Evolutionary conservation across 1,140 invertebrate species (phyloP).

Genomic region (Apolygus lucorum): DNA sequence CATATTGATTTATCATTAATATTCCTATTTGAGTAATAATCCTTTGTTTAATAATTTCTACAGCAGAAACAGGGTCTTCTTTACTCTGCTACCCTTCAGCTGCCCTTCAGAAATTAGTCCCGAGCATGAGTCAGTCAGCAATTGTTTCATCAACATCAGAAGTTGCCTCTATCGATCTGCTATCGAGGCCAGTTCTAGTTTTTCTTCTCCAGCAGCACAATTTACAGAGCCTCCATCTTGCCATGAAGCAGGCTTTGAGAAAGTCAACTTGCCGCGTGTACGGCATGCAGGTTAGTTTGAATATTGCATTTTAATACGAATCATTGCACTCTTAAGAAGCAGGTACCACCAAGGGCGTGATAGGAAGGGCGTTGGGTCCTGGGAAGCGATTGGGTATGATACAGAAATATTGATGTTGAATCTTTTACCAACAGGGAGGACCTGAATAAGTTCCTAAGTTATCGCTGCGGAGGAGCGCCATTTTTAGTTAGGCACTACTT

Average conservation of each 20-base stretch:
- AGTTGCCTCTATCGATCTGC: constrained; percentile 41
- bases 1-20: too few relatives aligned
- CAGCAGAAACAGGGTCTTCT: constrained; percentile 55
- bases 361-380: background rate
- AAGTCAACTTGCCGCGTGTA: constrained; percentile 79
- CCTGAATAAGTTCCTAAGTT: too few relatives aligned
- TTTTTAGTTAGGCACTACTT: too few relatives aligned
- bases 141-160: constrained; percentile 42
- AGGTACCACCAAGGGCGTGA: too few relatives aligned
- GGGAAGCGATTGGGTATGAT: too few relatives aligned
- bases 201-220: constrained; percentile 82
- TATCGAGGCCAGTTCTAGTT: constrained; percentile 62
- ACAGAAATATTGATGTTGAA: too few relatives aligned
- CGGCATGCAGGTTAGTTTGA: constrained; percentile 54
- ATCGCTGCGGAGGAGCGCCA: too few relatives aligned
- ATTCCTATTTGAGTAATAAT: too few relatives aligned
- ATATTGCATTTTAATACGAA: too few relatives aligned
- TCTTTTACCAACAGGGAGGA: too few relatives aligned
- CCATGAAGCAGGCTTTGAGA: constrained; percentile 74
- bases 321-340: too few relatives aligned
- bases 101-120: constrained; percentile 61
- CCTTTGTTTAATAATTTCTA: constrained; percentile 23
- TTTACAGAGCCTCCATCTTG: constrained; percentile 62
- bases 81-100: constrained; percentile 74
- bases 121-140: constrained; percentile 48